Evolutionary conservation across 2,888 invertebrate genomes (phyloP).

Genomic region (Branchinecta sandiegonensis): DNA sequence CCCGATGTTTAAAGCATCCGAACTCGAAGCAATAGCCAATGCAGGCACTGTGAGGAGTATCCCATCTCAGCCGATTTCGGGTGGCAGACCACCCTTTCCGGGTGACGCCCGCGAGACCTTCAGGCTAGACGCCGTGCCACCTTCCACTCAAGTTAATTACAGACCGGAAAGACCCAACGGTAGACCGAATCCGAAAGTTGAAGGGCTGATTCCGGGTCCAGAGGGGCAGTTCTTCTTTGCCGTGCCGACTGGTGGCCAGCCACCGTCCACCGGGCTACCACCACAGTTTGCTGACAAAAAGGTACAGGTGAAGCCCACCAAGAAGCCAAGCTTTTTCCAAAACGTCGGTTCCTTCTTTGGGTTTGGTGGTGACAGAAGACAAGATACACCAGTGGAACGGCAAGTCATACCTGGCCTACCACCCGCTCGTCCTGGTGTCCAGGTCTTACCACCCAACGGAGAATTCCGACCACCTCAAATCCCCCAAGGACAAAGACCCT

Average conservation of each 20-base stretch:
- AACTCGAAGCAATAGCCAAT: conserved; percentile 32
- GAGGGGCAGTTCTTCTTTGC: not conserved
- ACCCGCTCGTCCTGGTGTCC: not conserved
- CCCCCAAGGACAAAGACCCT: not conserved
- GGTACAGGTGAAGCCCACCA: not conserved
- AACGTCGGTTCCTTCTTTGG: conserved; percentile 4
- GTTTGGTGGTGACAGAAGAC: not conserved
- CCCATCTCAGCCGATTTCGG: not conserved
- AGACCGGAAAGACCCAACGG: conserved; percentile 2
- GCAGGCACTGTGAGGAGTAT: not conserved
- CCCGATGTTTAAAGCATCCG: conserved; percentile 34
- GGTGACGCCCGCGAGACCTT: not conserved
- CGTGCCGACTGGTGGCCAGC: not conserved
- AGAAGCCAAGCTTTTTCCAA: not conserved
- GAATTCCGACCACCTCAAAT: conserved; percentile 12
- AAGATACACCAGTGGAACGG: conserved; percentile 6
- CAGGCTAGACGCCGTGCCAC: conserved; percentile 5
- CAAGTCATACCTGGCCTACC: not conserved
- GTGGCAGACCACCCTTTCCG: conserved; percentile 12
- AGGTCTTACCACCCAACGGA: conserved; percentile 9
- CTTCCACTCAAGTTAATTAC: conserved; percentile 7
- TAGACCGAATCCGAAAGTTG: not conserved
- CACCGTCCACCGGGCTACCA: not conserved
- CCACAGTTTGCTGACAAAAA: too few species aligned
- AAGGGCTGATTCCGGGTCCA: not conserved